phyloP scores from a whole-genome alignment of 2,797 vertebrate genomes.

The Acanthurus lineatus region DNA sequence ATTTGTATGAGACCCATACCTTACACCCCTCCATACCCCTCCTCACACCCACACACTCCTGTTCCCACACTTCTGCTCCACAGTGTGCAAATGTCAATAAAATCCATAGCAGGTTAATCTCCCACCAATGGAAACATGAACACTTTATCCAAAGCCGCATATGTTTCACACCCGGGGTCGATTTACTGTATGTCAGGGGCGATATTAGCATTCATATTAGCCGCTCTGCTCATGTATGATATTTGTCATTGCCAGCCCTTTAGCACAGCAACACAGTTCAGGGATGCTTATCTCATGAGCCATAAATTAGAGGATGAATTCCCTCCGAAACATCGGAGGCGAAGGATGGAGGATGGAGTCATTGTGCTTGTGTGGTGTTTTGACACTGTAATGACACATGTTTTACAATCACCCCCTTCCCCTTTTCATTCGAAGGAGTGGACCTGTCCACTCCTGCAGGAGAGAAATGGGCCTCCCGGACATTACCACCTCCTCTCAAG shows the following conservation, averaged over 20 bases:
- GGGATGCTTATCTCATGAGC: slow-evolving; percentile 85
- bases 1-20: slow-evolving; percentile 39
- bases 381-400: slow-evolving; percentile 86
- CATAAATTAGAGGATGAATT: slow-evolving; percentile 85
- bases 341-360: slow-evolving; percentile 84
- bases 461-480: slow-evolving; percentile 84
- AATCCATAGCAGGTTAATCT: slow-evolving; percentile 85
- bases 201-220: slow-evolving; percentile 85
- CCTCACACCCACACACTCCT: slow-evolving; percentile 27
- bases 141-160: slow-evolving; percentile 83
- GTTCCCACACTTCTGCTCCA: slow-evolving; percentile 63
- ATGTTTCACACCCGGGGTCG: slow-evolving; percentile 82
- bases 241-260: slow-evolving; percentile 81
- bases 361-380: slow-evolving; percentile 83
- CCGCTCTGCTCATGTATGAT: slow-evolving; percentile 78
- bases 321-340: slow-evolving; percentile 76
- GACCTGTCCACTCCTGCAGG: slow-evolving; percentile 81
- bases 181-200: slow-evolving; percentile 84
- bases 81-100: slow-evolving; percentile 81
- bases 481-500: slow-evolving; percentile 82
- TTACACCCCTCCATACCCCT: slow-evolving; percentile 7
- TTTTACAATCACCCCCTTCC: slow-evolving; percentile 83
- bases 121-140: slow-evolving; percentile 82
- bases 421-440: slow-evolving; percentile 84
- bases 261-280: slow-evolving; percentile 80